Evolutionary conservation across 2,888 invertebrate species (phyloP).

Genomic region (Carabus problematicus): DNA sequence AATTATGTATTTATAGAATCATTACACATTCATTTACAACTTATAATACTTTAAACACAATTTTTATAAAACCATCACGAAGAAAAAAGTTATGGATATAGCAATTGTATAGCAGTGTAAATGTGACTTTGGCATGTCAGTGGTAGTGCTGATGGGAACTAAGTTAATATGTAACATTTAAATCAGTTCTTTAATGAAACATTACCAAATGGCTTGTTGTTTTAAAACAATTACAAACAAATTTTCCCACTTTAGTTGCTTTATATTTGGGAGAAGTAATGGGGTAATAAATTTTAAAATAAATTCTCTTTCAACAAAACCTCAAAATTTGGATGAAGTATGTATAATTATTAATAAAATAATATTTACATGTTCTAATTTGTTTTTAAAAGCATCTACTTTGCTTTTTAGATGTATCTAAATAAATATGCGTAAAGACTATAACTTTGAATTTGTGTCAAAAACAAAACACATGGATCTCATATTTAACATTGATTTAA

Average conservation of each 20-base stretch:
- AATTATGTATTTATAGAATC: too few species aligned
- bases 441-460: background rate
- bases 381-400: background rate
- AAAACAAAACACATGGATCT: background rate
- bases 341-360: slow-evolving; percentile 10
- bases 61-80: too few species aligned
- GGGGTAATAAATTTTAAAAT: slow-evolving; percentile 36
- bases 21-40: too few species aligned
- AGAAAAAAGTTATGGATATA: too few species aligned
- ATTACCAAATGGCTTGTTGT: slow-evolving; percentile 37
- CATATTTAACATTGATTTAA: background rate
- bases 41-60: too few species aligned
- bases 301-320: slow-evolving; percentile 34
- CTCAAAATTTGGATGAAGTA: slow-evolving; percentile 38
- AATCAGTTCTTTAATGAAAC: too few species aligned
- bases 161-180: too few species aligned
- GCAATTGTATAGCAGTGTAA: too few species aligned
- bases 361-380: slow-evolving; percentile 4
- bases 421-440: background rate
- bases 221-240: slow-evolving; percentile 39
- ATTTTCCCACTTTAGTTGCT: slow-evolving; percentile 34
- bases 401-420: background rate
- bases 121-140: too few species aligned
- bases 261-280: slow-evolving; percentile 33
- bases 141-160: too few species aligned